Conservation (phyloP, 2,797 vertebrate species). For the Dryobates pubescens region DNA sequence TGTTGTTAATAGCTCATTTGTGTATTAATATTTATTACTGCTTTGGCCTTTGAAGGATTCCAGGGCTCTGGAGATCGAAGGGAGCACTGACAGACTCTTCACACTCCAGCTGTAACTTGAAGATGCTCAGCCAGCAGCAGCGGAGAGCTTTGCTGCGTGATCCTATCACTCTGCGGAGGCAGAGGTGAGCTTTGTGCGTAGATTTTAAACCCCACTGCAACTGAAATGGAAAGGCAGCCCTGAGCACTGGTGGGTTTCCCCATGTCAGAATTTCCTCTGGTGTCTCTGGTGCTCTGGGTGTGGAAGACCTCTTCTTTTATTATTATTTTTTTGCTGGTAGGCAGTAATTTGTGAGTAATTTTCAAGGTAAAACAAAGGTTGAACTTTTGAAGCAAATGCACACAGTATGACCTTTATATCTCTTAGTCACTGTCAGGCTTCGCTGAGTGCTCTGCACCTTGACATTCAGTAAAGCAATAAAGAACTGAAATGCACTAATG, state of each 20-base stretch:
- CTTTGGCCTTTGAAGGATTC: background rate
- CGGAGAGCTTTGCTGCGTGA: fast-evolving
- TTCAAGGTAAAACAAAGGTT: conserved; percentile 38
- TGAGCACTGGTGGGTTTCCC: background rate
- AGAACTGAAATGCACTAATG: conserved; percentile 72
- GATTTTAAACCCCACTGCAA: background rate
- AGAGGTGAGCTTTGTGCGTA: background rate
- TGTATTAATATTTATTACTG: background rate
- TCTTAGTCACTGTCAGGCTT: conserved; percentile 63
- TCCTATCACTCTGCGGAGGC: fast-evolving
- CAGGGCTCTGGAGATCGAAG: background rate
- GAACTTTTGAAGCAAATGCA: conserved; percentile 62
- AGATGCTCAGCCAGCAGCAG: background rate
- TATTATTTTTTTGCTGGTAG: conserved; percentile 20
- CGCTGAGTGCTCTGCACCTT: conserved; percentile 62
- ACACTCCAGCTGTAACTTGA: background rate
- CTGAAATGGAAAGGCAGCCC: background rate
- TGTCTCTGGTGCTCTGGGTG: background rate
- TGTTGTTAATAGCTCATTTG: conserved; percentile 8
- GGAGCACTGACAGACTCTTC: background rate
- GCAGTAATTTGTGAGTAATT: conserved; percentile 58
- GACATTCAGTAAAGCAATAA: conserved; percentile 74
- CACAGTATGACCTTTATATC: conserved; percentile 64
- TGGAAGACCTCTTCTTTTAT: background rate
- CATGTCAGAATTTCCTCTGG: background rate